Evolutionary conservation across 1,140 invertebrate species (phyloP).

Genomic region (Drosophila leontia): DNA sequence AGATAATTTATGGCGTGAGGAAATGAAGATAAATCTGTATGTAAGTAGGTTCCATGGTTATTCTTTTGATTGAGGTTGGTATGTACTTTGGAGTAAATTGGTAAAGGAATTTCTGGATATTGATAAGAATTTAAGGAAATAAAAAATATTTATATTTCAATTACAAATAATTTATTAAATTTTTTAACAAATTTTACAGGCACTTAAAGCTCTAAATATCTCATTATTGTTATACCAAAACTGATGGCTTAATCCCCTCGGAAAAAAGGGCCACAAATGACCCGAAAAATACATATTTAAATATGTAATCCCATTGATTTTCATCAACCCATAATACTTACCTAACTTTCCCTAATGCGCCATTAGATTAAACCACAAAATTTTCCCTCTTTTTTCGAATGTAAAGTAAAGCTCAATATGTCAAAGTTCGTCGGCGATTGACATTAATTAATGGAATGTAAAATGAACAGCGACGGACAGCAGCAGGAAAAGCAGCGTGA

Average conservation of each 20-base stretch:
- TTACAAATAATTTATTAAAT: too few species aligned
- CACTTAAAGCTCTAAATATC: not conserved
- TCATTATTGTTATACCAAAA: not conserved
- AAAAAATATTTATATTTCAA: not conserved
- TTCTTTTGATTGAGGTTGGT: constrained; percentile 2
- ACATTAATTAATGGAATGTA: constrained; percentile 83
- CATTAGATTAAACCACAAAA: constrained; percentile 25
- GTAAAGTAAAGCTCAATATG: constrained; percentile 72
- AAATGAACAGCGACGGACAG: constrained; percentile 65
- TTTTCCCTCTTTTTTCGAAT: constrained; percentile 7
- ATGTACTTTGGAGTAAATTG: constrained; percentile 1
- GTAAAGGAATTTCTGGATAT: not conserved
- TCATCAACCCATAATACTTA: constrained; percentile 1
- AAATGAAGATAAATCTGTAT: constrained; percentile 32
- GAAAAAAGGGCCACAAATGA: not conserved
- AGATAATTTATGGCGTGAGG: constrained; percentile 35
- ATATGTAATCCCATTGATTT: not conserved
- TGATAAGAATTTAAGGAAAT: not conserved
- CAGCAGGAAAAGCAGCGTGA: constrained; percentile 66
- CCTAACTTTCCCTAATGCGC: constrained; percentile 9
- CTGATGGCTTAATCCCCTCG: not conserved
- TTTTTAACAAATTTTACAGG: not conserved
- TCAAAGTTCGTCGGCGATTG: constrained; percentile 75
- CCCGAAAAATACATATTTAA: not conserved
- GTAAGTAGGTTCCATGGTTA: too few species aligned